A percentile compares a stretch with the other conserved stretches of the same genome.
Conservation (phyloP, 2,113 vertebrate genomes). For the Indri indri region DNA sequence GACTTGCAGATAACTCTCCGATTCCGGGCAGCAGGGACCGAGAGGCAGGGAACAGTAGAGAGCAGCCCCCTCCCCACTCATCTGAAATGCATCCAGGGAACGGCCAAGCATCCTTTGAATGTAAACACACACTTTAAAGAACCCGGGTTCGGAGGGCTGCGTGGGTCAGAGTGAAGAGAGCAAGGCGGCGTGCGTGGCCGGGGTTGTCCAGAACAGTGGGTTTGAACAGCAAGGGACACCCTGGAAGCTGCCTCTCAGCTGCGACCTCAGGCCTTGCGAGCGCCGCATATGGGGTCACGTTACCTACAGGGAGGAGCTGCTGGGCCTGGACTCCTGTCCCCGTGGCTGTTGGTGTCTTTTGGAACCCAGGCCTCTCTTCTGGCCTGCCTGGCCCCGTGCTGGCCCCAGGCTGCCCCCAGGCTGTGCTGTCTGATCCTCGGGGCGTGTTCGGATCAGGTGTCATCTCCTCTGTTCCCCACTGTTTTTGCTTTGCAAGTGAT, state of each 20-base stretch:
- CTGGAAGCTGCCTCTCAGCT: no score
- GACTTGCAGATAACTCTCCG: fast-evolving
- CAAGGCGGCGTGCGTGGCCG: fast-evolving
- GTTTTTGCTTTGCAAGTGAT: fast-evolving
- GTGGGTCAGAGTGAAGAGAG: neutral
- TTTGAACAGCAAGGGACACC: no score
- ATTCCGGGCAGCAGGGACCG: fast-evolving
- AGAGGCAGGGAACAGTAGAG: neutral
- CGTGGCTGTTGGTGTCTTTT: fast-evolving
- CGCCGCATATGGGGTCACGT: fast-evolving
- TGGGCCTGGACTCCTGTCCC: fast-evolving
- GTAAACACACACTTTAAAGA: fast-evolving
- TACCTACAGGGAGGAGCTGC: fast-evolving
- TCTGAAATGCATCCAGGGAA: fast-evolving
- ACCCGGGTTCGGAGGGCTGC: fast-evolving
- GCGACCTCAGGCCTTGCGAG: fast-evolving
- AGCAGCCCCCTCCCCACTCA: fast-evolving
- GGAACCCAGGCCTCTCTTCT: neutral
- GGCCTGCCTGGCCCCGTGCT: no score
- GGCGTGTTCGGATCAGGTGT: fast-evolving
- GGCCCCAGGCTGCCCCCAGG: neutral
- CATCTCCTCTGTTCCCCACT: fast-evolving
- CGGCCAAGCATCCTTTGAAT: fast-evolving
- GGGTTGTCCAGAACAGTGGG: fast-evolving
- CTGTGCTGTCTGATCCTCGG: neutral